A percentile compares a stretch with the other conserved stretches of the same genome.
phyloP scores from a whole-genome alignment of 2,113 vertebrate species.

The Sander vitreus region DNA sequence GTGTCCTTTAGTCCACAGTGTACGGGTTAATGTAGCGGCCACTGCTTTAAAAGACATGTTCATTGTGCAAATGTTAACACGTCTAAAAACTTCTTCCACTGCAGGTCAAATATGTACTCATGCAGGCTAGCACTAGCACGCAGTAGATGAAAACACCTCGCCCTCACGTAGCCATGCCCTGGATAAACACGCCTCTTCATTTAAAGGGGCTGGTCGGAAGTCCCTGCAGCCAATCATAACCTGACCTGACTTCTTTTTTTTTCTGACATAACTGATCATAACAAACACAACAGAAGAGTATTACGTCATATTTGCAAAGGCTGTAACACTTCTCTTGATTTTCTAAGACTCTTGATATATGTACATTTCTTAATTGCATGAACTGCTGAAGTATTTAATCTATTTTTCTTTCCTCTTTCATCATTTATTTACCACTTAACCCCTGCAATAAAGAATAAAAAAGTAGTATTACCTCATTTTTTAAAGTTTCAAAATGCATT shows the following conservation, averaged over 20 bases:
- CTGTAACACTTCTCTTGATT: no score
- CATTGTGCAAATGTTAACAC: neutral
- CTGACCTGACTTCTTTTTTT: neutral
- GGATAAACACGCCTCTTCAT: neutral
- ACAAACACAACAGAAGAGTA: no score
- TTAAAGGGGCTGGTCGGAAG: neutral
- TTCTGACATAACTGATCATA: neutral
- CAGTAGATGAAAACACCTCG: slow-evolving; percentile 15
- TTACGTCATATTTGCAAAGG: no score
- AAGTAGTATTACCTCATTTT: no score
- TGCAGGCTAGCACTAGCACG: no score
- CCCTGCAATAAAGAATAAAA: no score
- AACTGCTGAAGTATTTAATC: no score
- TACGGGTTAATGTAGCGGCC: slow-evolving; percentile 42
- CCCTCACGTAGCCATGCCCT: slow-evolving; percentile 23
- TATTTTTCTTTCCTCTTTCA: no score
- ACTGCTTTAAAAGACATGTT: slow-evolving; percentile 67
- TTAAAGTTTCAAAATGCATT: no score
- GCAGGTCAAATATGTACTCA: neutral
- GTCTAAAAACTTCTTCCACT: neutral
- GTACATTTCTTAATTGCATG: no score
- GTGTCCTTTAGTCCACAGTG: slow-evolving; percentile 50
- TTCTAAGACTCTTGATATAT: no score
- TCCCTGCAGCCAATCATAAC: slow-evolving; percentile 36
- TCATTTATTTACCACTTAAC: no score